These are phyloP conservation scores for Oreortyx pictus DNA, from an alignment of 2,797 vertebrate genomes.

Conservation along the genomic window DNA sequence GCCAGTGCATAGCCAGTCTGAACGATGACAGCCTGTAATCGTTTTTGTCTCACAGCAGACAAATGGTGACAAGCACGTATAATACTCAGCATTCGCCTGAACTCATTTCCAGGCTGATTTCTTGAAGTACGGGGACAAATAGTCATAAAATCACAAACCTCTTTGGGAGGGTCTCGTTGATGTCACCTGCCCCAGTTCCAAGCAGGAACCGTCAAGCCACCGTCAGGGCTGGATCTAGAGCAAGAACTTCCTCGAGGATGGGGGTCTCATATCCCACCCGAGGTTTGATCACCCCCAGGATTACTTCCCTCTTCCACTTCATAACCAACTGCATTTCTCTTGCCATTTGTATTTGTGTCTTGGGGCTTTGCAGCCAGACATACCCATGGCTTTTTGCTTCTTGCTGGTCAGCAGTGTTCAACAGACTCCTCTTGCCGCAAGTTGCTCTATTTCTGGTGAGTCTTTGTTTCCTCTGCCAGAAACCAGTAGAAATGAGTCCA, in stretches of 20 bases:
- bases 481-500: not conserved
- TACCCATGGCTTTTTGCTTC: not conserved
- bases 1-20: conserved; percentile 27
- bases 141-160: not conserved
- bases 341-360: not conserved
- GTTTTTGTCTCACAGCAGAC: conserved; percentile 19
- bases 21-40: conserved; percentile 23
- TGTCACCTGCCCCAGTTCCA: not conserved
- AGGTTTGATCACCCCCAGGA: not conserved
- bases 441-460: not conserved
- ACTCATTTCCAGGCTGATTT: not conserved
- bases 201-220: not conserved
- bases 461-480: not conserved
- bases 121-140: not conserved
- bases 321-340: not conserved
- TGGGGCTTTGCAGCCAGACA: too few relatives aligned
- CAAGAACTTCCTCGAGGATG: too few relatives aligned
- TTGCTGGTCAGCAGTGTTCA: not conserved
- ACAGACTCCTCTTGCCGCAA: not conserved
- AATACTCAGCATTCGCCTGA: not conserved
- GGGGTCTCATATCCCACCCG: too few relatives aligned
- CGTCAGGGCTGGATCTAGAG: not conserved
- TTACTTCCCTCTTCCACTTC: not conserved
- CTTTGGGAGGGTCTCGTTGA: not conserved
- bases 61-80: not conserved